Evolutionary conservation across 2,113 vertebrate species (phyloP).

Genomic region (Neolamprologus brichardi): DNA sequence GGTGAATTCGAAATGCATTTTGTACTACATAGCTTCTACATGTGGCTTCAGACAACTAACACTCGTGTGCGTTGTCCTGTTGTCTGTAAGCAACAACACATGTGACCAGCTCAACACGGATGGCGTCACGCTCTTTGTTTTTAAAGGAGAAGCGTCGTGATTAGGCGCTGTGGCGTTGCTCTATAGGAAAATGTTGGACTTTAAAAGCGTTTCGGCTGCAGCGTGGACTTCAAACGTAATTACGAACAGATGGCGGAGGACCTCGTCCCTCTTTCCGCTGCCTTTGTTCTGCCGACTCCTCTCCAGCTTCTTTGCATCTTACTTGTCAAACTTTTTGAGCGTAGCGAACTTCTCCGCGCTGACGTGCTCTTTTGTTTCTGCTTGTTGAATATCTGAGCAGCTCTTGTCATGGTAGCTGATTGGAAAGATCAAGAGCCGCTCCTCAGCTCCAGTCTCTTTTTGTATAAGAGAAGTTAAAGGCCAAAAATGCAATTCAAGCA

Average conservation of each 20-base stretch:
- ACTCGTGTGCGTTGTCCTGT: background rate
- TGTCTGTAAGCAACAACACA: background rate
- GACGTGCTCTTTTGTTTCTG: conserved; percentile 50
- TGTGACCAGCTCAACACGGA: background rate
- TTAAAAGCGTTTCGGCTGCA: conserved; percentile 11
- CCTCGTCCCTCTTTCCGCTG: conserved; percentile 2
- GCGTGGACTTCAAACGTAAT: conserved; percentile 33
- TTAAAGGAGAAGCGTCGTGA: background rate
- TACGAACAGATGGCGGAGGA: conserved; percentile 41
- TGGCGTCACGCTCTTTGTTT: background rate
- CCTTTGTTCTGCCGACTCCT: conserved; percentile 24
- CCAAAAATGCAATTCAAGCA: conserved; percentile 62
- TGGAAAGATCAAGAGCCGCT: conserved; percentile 59
- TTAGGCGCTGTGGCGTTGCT: background rate
- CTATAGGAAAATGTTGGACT: background rate
- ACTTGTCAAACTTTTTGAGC: conserved; percentile 28
- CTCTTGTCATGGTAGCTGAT: conserved; percentile 54
- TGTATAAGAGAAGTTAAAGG: conserved; percentile 42
- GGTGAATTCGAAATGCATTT: background rate
- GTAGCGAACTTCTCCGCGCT: conserved; percentile 36
- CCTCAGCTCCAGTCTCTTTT: conserved; percentile 33
- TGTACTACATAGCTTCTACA: background rate
- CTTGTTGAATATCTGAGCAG: conserved; percentile 57
- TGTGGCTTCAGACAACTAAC: background rate
- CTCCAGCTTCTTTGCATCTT: conserved; percentile 12